Base-by-base conservation (phyloP, 2,113 vertebrate species). In the Ophthalmotilapia sp. region DNA sequence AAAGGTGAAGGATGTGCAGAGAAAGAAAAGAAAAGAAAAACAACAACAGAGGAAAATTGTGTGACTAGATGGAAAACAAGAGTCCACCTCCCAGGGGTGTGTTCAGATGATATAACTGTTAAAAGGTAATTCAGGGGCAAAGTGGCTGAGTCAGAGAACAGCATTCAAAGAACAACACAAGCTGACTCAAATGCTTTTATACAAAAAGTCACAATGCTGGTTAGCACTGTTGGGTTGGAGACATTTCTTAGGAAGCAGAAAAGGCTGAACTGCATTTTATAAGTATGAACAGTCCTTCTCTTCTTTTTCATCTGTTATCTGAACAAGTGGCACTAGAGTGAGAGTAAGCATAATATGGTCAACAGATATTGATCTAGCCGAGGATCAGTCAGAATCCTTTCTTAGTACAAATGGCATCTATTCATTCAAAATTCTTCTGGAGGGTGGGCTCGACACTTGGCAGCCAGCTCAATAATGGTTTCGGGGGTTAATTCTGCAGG, bases 81-180 rank as follows among this genome's bases (percentile, higher is more conserved):
- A 23, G 29, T 70, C n/a, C 56, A 29, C 83, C 85, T 73, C 49
- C 17, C 54, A 23, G 73, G 13, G 45, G 49, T 55, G 55, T 47
- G 60, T 60, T 85, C 23, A 68, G 81, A 87, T 70, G 40, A 45
- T 51, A 14, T 90, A 79, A 68, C 47, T 89, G 5, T 31, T 62
- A 9, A 77, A 56, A 85, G 62, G 70, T 77, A 31, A 49, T 77
- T 31, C 15, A 33, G 79, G 51, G 79, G 55, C 83, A 90, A 85
- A 90, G 26, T 56, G 14, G n/a, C 75, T 83, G 60, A 93, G 84
- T 54, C 81, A 70, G 38, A 83, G 29, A 88, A 79, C 60, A 65
- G 42, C 42, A 75, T 5, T 49, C 23, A 75, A 47, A 75, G 42
- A 47, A 31, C 23, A 85, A 62, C 4, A 82, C 54, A 86, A 51